Percentiles rank a stretch among this genome's conserved stretches.
phyloP scores from a whole-genome alignment of 2,113 vertebrate species.

The Ctenodactylus gundi region DNA sequence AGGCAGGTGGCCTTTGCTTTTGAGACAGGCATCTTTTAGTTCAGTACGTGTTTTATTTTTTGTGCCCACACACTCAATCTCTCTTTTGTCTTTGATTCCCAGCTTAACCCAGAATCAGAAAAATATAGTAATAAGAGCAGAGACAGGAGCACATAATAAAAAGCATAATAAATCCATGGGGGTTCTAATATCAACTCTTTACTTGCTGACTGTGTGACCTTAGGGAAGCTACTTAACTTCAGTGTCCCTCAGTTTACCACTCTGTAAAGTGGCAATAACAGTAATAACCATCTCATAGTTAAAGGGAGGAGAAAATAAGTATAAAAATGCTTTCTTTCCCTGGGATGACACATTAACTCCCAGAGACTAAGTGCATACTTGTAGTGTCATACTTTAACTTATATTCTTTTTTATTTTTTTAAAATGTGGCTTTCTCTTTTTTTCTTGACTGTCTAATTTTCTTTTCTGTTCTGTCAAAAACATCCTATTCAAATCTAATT shows the following conservation, averaged over 20 bases:
- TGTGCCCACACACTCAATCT: too few species aligned
- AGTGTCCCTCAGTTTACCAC: not conserved
- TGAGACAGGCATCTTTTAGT: not conserved
- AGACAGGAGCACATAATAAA: too few species aligned
- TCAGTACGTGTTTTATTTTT: too few species aligned
- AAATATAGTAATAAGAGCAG: fast-evolving
- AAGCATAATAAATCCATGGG: too few species aligned
- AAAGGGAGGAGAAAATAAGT: not conserved
- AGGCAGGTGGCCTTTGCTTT: not conserved
- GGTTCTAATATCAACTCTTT: not conserved
- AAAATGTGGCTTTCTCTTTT: not conserved
- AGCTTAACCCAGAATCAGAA: not conserved
- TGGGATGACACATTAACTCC: not conserved
- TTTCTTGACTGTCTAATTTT: not conserved
- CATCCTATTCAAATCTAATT: not conserved
- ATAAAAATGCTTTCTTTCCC: not conserved
- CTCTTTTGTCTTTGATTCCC: not conserved
- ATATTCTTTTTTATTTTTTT: not conserved
- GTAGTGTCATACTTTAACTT: not conserved
- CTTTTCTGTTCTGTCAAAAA: conserved; percentile 1
- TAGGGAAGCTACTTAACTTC: not conserved
- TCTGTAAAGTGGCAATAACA: not conserved
- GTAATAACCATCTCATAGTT: too few species aligned
- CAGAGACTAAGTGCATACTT: not conserved
- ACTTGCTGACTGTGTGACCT: not conserved